Conservation (phyloP, 2,888 invertebrate species). For the Xylota sylvarum region DNA sequence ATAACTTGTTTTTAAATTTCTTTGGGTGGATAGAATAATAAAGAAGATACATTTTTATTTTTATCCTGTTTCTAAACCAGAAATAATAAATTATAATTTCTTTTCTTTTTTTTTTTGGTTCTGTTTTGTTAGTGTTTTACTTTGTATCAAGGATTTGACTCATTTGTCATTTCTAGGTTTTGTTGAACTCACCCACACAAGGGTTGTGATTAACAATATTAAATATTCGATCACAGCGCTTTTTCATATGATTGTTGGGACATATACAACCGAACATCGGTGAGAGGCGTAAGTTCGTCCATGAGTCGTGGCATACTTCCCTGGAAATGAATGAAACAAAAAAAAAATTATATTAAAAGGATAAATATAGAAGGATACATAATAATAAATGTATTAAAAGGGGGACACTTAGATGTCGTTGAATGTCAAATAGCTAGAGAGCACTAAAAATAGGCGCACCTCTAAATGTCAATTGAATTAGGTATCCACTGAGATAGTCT, state of each 20-base stretch:
- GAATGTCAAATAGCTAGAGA: too few species aligned
- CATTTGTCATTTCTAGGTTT: constrained; percentile 35
- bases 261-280: constrained; percentile 97
- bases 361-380: constrained; percentile 8
- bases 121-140: constrained; percentile 41
- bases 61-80: constrained; percentile 60
- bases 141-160: constrained; percentile 23
- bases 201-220: constrained; percentile 96
- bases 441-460: too few species aligned
- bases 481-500: too few species aligned
- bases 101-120: constrained; percentile 17
- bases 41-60: background rate
- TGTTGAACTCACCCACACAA: constrained; percentile 92
- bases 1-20: background rate
- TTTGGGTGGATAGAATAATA: background rate
- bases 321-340: constrained; percentile 85
- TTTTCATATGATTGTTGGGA: constrained; percentile 95
- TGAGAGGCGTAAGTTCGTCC: constrained; percentile 93
- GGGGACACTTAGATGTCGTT: too few species aligned
- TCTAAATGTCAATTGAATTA: too few species aligned
- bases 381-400: too few species aligned
- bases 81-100: constrained; percentile 61
- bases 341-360: background rate
- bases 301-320: constrained; percentile 93
- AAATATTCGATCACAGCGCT: constrained; percentile 94